These are phyloP conservation scores for Eulemur albifrons DNA, from an alignment of 2,797 vertebrate genomes.

Conservation along the genomic window DNA sequence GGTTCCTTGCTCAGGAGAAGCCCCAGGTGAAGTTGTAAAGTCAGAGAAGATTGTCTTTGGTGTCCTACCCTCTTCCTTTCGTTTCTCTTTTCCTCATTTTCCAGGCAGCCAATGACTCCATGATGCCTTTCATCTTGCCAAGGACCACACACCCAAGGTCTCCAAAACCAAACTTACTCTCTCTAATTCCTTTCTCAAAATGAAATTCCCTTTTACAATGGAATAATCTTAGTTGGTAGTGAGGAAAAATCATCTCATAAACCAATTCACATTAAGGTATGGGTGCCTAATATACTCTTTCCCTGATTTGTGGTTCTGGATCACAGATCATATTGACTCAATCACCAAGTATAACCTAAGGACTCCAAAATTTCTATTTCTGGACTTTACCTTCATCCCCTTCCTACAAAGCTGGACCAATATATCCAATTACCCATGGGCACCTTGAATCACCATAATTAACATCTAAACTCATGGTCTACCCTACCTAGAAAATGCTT, in stretches of 20 bases:
- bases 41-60: too few relatives aligned
- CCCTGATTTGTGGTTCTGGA: not conserved
- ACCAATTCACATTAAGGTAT: not conserved
- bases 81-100: not conserved
- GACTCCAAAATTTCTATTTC: not conserved
- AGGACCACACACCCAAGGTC: not conserved
- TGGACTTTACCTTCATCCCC: not conserved
- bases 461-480: not conserved
- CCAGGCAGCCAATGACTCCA: too few relatives aligned
- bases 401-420: not conserved
- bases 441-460: not conserved
- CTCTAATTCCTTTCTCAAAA: not conserved
- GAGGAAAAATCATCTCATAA: not conserved
- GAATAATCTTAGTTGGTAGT: not conserved
- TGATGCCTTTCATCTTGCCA: not conserved
- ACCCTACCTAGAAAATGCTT: not conserved
- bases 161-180: not conserved
- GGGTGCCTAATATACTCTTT: not conserved
- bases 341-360: not conserved
- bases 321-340: not conserved
- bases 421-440: not conserved
- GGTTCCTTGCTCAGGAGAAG: not conserved
- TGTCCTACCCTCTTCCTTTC: not conserved
- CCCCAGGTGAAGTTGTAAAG: not conserved
- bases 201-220: not conserved